Conservation (phyloP, 2,113 vertebrate species). For the Silurus asotus region DNA sequence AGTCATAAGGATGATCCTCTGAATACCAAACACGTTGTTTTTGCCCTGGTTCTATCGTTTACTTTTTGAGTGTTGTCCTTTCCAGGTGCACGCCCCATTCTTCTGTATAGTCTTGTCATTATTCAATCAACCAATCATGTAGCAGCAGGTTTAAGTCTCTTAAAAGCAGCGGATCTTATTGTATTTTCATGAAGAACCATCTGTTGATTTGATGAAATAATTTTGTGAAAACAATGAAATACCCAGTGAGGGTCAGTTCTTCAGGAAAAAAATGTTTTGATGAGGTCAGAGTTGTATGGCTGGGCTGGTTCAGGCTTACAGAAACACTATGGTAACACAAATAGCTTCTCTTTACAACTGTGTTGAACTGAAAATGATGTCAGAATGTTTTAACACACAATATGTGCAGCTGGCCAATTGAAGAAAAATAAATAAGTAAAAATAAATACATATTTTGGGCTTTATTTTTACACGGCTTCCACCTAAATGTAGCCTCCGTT, state of each 20-base stretch:
- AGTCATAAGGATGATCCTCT: neutral
- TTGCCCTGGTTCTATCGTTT: neutral
- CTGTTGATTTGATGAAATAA: neutral
- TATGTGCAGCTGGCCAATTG: neutral
- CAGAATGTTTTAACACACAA: neutral
- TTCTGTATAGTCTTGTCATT: too few relatives aligned
- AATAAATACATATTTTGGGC: too few relatives aligned
- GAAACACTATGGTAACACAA: neutral
- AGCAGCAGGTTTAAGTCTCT: too few relatives aligned
- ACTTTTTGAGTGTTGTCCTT: neutral
- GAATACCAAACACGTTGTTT: neutral
- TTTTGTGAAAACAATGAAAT: neutral
- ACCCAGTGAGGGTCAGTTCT: neutral
- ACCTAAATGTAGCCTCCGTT: too few relatives aligned
- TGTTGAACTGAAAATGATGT: neutral
- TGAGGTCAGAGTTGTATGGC: neutral
- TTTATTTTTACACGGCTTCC: too few relatives aligned
- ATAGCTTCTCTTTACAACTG: neutral
- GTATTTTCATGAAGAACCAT: neutral
- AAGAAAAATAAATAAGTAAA: neutral
- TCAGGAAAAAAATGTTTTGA: neutral
- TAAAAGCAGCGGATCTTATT: neutral
- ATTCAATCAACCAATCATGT: too few relatives aligned
- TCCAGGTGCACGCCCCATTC: neutral
- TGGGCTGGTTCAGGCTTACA: neutral